phyloP scores from a whole-genome alignment of 2,113 vertebrate species.

The Naja naja region DNA sequence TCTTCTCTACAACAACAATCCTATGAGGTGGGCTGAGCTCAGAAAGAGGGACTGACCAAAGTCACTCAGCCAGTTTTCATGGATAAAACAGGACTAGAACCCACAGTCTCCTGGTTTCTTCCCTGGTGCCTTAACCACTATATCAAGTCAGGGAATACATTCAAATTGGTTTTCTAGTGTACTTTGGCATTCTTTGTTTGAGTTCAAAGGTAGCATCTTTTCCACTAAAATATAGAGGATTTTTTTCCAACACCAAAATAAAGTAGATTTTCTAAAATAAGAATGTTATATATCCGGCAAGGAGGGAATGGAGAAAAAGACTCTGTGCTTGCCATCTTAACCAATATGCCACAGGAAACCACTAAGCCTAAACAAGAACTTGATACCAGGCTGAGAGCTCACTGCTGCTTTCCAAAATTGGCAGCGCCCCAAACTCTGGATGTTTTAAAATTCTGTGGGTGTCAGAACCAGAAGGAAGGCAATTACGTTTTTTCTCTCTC shows the following conservation, averaged over 20 bases:
- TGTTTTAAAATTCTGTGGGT: neutral
- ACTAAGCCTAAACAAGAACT: conserved; percentile 22
- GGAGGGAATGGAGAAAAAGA: neutral
- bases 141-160: neutral
- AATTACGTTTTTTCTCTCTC: neutral
- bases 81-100: neutral
- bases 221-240: neutral
- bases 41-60: neutral
- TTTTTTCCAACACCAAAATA: neutral
- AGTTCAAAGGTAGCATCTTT: neutral
- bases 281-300: neutral
- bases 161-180: neutral
- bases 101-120: neutral
- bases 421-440: neutral
- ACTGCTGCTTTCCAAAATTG: conserved; percentile 1
- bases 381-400: neutral
- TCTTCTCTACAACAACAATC: neutral
- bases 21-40: neutral
- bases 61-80: neutral
- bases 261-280: neutral
- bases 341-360: conserved; percentile 27
- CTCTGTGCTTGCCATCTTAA: neutral
- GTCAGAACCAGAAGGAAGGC: neutral
- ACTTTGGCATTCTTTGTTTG: neutral
- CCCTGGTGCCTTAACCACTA: neutral